Evolutionary conservation across 1,140 invertebrate species (phyloP), one percentile per base, ranked within the genome.

Genomic region (Eubasilissa regina): DNA sequence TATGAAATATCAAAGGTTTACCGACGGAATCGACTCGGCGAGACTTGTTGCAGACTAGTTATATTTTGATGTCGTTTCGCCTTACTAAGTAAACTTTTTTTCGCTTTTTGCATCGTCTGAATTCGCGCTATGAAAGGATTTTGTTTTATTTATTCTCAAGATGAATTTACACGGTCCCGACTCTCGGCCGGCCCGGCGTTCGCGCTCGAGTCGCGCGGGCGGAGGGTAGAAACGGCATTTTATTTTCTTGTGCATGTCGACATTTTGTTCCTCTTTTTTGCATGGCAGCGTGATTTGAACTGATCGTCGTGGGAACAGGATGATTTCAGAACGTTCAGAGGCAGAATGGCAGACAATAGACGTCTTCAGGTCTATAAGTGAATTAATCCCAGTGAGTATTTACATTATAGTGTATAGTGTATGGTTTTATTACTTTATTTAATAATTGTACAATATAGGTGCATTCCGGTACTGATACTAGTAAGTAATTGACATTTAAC

Each of bases 21-120:
- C 19, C 35, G 60, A 64, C 19, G 7, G 60, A 64, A 58, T 58
- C 21, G 55, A n/a, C 55, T 58, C 53, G 55, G 55, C 55, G 8
- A 58, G 35, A 64, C 60, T 64, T 35, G 60, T 13, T 64, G 19
- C 17, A 12, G 13, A 12, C 60, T 64, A 64, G 60, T 64, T 64
- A 25, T 64, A 64, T 64, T 64, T 64, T 64, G 13, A 43, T 43
- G 60, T 64, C 35, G 58, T 64, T 64, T 64, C 60, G 60, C 60
- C 60, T 64, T 64, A 64, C 35, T 44, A 64, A 64, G n/a, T 35
- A 64, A 64, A 43, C 60, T 64, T n/a, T 35, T 62, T 64, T 64
- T 19, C 60, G 17, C 55, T 21, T 58, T 58, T 58, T 58, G 55
- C 55, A 58, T 58, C 55, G 55, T 58, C 55, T 58, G 55, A 58